These are phyloP conservation scores for Drosophila ficusphila DNA, from an alignment of 1,140 invertebrate genomes.

Conservation along the genomic window DNA sequence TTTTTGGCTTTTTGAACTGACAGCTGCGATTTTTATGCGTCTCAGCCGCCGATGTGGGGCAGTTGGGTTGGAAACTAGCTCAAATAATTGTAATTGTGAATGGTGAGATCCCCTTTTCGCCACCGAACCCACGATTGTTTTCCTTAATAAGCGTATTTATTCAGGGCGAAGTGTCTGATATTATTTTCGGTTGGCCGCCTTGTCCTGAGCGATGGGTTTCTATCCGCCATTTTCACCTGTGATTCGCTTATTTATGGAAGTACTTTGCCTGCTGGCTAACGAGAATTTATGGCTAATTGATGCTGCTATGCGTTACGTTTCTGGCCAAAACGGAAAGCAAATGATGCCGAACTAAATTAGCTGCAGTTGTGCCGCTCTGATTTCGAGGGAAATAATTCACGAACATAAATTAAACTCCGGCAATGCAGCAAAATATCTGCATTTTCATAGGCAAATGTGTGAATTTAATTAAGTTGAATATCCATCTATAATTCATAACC, in stretches of 20 bases:
- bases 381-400: conserved; percentile 1
- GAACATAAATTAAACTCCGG: conserved; percentile 24
- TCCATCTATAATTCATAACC: conserved; percentile 64
- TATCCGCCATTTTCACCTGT: conserved; percentile 3
- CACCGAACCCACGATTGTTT: neutral
- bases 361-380: conserved; percentile 24
- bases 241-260: conserved; percentile 45
- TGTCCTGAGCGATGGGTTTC: conserved; percentile 36
- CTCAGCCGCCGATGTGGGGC: conserved; percentile 32
- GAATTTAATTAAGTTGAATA: conserved; percentile 56
- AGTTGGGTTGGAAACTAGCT: conserved; percentile 41
- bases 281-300: conserved; percentile 73
- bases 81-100: conserved; percentile 79
- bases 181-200: conserved; percentile 45
- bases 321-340: conserved; percentile 18
- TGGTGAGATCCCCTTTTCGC: conserved; percentile 29
- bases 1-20: conserved; percentile 83
- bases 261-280: conserved; percentile 47
- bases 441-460: conserved; percentile 27
- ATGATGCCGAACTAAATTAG: conserved; percentile 28
- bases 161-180: conserved; percentile 18
- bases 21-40: conserved; percentile 79
- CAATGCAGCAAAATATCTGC: conserved; percentile 53
- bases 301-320: conserved; percentile 36
- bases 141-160: conserved; percentile 21